Evolutionary conservation across 2,113 vertebrate species (phyloP).

Genomic region (Onychostoma macrolepis): DNA sequence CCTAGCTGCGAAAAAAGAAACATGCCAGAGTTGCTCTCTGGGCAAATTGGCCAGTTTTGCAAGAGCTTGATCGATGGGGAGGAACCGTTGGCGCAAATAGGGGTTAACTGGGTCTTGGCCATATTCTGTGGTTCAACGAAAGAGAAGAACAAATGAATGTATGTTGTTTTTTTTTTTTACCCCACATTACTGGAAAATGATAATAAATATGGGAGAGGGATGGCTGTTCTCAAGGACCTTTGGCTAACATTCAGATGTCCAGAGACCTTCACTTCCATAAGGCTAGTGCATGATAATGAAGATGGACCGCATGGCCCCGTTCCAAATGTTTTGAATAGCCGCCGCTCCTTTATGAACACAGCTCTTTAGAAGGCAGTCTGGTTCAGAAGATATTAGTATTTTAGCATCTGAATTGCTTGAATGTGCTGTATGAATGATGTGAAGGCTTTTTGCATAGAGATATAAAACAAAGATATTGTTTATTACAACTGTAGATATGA

Average conservation of each 20-base stretch:
- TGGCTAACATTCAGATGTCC: conserved; percentile 49
- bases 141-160: conserved; percentile 61
- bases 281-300: conserved; percentile 50
- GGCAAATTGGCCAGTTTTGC: conserved; percentile 34
- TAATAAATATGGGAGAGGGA: conserved; percentile 53
- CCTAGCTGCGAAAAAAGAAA: background rate
- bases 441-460: background rate
- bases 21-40: conserved; percentile 22
- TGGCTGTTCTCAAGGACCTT: conserved; percentile 50
- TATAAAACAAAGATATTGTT: background rate
- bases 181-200: conserved; percentile 58
- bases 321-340: conserved; percentile 47
- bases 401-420: conserved; percentile 25
- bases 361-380: conserved; percentile 5
- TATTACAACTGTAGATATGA: background rate
- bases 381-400: background rate
- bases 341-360: conserved; percentile 41
- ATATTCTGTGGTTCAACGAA: conserved; percentile 48
- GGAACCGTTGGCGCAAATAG: conserved; percentile 68
- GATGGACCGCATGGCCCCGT: conserved; percentile 48
- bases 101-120: conserved; percentile 67
- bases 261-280: conserved; percentile 37
- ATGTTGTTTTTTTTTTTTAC: conserved; percentile 61
- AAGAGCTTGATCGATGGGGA: conserved; percentile 71
- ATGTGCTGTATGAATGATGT: background rate